Conservation (phyloP, 2,888 invertebrate genomes). For the Horisme vitalbata region DNA sequence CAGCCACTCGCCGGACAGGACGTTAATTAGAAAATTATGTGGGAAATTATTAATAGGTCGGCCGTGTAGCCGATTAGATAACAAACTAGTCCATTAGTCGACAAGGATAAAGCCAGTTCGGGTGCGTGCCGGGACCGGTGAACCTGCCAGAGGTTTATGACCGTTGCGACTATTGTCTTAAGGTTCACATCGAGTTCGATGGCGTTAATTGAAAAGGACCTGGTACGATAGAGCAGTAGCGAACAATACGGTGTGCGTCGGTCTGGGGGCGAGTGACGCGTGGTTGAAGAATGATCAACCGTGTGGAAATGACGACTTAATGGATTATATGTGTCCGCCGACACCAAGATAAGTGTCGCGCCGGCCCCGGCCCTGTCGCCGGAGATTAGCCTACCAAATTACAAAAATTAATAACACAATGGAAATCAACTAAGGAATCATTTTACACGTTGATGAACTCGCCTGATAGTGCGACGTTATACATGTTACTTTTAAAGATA, state of each 20-base stretch:
- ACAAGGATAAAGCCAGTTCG: constrained; percentile 57
- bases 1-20: constrained; percentile 61
- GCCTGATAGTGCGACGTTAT: constrained; percentile 47
- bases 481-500: constrained; percentile 43
- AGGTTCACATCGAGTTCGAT: constrained; percentile 53
- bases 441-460: constrained; percentile 66
- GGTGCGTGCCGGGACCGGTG: constrained; percentile 26
- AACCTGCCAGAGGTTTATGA: constrained; percentile 41
- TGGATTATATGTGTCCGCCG: constrained; percentile 81
- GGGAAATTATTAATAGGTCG: constrained; percentile 80
- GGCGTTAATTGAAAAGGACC: constrained; percentile 55
- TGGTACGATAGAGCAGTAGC: constrained; percentile 75
- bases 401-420: constrained; percentile 78
- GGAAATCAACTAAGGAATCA: constrained; percentile 67
- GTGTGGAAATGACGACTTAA: constrained; percentile 82
- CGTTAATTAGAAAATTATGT: constrained; percentile 80
- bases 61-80: constrained; percentile 79
- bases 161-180: constrained; percentile 52
- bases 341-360: constrained; percentile 80
- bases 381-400: constrained; percentile 76
- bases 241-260: constrained; percentile 69
- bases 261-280: constrained; percentile 75
- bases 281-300: constrained; percentile 80
- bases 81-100: constrained; percentile 80
- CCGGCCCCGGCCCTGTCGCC: constrained; percentile 68